Percentiles rank a stretch among this genome's conserved stretches.
Conservation (phyloP, 2,888 invertebrate species). For the Agrotis segetum region DNA sequence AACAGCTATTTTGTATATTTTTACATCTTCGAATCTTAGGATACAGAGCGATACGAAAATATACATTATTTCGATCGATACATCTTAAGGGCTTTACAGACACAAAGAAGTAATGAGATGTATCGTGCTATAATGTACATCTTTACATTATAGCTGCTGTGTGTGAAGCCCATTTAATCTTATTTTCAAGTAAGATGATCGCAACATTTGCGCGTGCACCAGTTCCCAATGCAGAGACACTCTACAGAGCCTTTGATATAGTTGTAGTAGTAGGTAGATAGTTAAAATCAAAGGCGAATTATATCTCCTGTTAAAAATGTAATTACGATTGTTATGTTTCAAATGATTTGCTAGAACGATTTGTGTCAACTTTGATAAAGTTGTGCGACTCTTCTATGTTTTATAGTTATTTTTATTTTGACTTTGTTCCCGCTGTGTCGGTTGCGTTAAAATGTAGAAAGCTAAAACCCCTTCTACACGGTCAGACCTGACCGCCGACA, state of each 20-base stretch:
- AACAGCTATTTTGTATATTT: too few relatives aligned
- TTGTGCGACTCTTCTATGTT: conserved; percentile 6
- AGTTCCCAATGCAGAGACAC: conserved; percentile 22
- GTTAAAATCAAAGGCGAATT: conserved; percentile 21
- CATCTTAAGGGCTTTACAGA: too few relatives aligned
- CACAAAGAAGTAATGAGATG: too few relatives aligned
- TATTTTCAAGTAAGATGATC: not conserved
- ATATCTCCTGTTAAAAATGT: conserved; percentile 9
- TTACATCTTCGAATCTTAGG: too few relatives aligned
- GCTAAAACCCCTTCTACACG: too few relatives aligned
- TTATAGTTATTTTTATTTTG: conserved; percentile 3
- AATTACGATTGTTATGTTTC: conserved; percentile 5
- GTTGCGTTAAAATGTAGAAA: not conserved
- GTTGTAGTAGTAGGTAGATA: conserved; percentile 1
- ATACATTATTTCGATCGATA: too few relatives aligned
- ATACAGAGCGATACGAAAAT: too few relatives aligned
- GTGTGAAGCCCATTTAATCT: too few relatives aligned
- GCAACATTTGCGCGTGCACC: not conserved
- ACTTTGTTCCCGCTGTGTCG: conserved; percentile 17
- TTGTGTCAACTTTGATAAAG: conserved; percentile 13
- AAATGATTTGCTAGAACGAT: conserved; percentile 14
- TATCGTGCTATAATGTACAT: too few relatives aligned
- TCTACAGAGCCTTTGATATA: conserved; percentile 18
- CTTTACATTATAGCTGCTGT: too few relatives aligned
- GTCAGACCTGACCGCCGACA: too few relatives aligned